Conservation (phyloP, 2,113 vertebrate genomes). For the Brachionichthys hirsutus region DNA sequence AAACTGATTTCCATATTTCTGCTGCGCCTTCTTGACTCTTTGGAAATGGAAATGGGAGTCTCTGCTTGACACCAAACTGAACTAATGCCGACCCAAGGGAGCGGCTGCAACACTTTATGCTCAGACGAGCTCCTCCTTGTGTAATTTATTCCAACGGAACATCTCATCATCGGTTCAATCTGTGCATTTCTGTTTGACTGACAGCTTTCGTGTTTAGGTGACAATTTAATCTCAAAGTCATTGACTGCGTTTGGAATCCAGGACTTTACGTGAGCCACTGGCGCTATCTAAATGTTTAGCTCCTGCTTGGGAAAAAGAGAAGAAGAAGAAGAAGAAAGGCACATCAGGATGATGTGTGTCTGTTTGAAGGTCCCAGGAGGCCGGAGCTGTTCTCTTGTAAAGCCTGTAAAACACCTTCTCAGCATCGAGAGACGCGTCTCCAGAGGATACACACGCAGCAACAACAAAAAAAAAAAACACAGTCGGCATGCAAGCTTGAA, state of each 20-base stretch:
- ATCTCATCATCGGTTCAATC: not conserved
- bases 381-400: constrained; percentile 53
- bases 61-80: constrained; percentile 18
- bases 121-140: too few relatives aligned
- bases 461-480: constrained; percentile 1
- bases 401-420: constrained; percentile 74
- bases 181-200: constrained; percentile 30
- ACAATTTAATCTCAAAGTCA: constrained; percentile 16
- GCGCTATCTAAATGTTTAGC: not conserved
- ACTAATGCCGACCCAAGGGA: constrained; percentile 16
- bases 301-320: constrained; percentile 6
- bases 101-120: constrained; percentile 9
- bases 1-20: constrained; percentile 36
- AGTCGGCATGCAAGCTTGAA: constrained; percentile 58
- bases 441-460: constrained; percentile 67
- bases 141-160: not conserved
- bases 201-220: constrained; percentile 11
- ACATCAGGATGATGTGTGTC: constrained; percentile 72
- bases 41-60: constrained; percentile 8
- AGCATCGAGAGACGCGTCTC: constrained; percentile 61
- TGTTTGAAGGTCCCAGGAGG: constrained; percentile 61
- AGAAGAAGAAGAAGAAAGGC: constrained; percentile 45
- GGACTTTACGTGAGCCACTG: constrained; percentile 30
- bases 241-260: constrained; percentile 1
- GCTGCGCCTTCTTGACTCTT: constrained; percentile 15